These are phyloP conservation scores for Chaetodon auriga DNA, from an alignment of 2,113 vertebrate genomes.

Conservation along the genomic window DNA sequence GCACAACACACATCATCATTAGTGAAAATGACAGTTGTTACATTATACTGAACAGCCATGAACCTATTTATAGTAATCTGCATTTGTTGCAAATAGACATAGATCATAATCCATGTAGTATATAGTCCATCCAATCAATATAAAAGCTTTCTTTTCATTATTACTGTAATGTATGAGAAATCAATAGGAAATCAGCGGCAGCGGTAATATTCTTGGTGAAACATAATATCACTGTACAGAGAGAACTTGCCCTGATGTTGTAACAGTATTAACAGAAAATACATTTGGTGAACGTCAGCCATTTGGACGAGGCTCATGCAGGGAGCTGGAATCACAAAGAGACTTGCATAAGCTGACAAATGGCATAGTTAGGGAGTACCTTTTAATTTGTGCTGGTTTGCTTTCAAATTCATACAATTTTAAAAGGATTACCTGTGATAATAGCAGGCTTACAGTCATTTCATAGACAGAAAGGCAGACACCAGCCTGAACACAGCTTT, in stretches of 20 bases:
- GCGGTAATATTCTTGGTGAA: conserved; percentile 30
- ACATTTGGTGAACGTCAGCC: conserved; percentile 44
- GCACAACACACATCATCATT: conserved; percentile 26
- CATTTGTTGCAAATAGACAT: conserved; percentile 33
- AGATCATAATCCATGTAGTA: conserved; percentile 40
- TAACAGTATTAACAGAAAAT: conserved; percentile 55
- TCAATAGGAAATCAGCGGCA: conserved; percentile 47
- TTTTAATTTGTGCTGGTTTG: conserved; percentile 60
- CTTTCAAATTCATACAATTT: conserved; percentile 41
- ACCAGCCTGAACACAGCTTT: conserved; percentile 3
- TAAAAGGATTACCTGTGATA: conserved; percentile 58
- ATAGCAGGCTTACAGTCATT: conserved; percentile 55
- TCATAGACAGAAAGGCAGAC: conserved; percentile 24
- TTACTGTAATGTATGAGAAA: conserved; percentile 33
- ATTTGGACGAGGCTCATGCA: conserved; percentile 44
- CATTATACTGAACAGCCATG: conserved; percentile 8
- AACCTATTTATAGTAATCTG: conserved; percentile 51
- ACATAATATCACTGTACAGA: conserved; percentile 22
- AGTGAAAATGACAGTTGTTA: not conserved
- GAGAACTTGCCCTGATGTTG: conserved; percentile 34
- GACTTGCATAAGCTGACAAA: conserved; percentile 73
- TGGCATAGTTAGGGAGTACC: conserved; percentile 45
- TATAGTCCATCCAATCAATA: conserved; percentile 43
- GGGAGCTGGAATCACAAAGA: conserved; percentile 46
- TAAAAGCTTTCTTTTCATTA: conserved; percentile 58